Conservation (phyloP, 2,888 invertebrate species). For the Cancer borealis region DNA sequence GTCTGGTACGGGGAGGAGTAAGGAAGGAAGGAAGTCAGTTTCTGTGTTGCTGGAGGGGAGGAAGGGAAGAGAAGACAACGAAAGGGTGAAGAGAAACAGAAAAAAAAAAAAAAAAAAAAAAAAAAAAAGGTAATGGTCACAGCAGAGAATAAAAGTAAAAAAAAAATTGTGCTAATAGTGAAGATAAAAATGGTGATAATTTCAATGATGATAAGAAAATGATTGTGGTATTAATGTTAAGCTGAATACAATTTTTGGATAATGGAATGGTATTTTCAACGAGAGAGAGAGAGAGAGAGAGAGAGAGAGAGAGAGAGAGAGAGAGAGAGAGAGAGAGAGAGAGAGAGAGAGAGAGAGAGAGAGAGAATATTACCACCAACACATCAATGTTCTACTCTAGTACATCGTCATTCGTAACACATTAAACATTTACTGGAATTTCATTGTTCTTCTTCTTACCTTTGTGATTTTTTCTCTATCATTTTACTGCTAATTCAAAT, state of each 20-base stretch:
- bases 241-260: not conserved
- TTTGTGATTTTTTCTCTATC: too few species aligned
- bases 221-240: not conserved
- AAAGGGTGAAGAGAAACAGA: too few species aligned
- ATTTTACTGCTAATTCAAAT: too few species aligned
- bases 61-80: not conserved
- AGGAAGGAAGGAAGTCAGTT: not conserved
- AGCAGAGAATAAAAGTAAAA: too few species aligned
- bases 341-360: not conserved
- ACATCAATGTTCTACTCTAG: too few species aligned
- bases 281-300: not conserved
- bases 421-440: too few species aligned
- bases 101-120: not conserved
- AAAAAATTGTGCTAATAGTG: not conserved
- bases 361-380: too few species aligned
- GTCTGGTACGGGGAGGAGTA: conserved; percentile 1
- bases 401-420: too few species aligned
- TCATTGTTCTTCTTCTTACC: too few species aligned
- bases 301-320: conserved; percentile 8
- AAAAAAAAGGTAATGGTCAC: not conserved
- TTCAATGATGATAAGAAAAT: not conserved
- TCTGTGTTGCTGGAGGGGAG: not conserved
- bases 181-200: not conserved
- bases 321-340: conserved; percentile 35
- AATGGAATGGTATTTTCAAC: too few species aligned